Conservation (phyloP, 1,140 invertebrate genomes). For the Conopomorpha cramerella region DNA sequence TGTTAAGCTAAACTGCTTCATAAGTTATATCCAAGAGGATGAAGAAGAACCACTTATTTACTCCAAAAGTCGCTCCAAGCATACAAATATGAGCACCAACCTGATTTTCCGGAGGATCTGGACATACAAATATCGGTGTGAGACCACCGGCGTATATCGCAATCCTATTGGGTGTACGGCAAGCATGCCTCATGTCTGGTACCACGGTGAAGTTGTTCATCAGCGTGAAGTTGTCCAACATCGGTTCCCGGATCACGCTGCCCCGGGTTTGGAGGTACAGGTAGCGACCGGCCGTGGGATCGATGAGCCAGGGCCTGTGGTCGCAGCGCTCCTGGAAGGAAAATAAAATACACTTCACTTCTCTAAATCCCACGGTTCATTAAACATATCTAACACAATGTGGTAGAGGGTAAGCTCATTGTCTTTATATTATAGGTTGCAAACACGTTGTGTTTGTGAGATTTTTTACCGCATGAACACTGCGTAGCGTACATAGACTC, state of each 20-base stretch:
- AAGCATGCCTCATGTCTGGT: slow-evolving; percentile 59
- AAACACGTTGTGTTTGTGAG: no score
- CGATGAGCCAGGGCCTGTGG: slow-evolving; percentile 77
- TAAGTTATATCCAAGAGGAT: no score
- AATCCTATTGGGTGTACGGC: slow-evolving; percentile 72
- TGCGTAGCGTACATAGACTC: no score
- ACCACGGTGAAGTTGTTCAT: slow-evolving; percentile 54
- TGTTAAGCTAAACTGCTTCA: no score
- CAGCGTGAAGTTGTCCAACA: slow-evolving; percentile 52
- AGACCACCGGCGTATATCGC: slow-evolving; percentile 71
- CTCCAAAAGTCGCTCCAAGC: no score
- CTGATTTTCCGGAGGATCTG: slow-evolving; percentile 63
- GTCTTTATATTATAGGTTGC: no score
- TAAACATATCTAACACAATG: no score
- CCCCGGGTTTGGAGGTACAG: slow-evolving; percentile 74
- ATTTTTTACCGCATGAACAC: no score
- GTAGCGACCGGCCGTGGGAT: slow-evolving; percentile 70
- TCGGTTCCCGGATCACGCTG: slow-evolving; percentile 61
- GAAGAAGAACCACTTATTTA: no score
- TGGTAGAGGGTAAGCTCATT: no score
- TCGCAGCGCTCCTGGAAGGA: slow-evolving; percentile 76
- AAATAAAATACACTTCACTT: no score
- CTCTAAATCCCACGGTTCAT: no score
- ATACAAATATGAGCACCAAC: slow-evolving; percentile 12
- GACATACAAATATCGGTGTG: slow-evolving; percentile 72